Percentiles rank a stretch among this genome's conserved stretches.
Evolutionary conservation across 92 coral and sea anemone species (phyloP).

Genomic region (Palythoa grandis): DNA sequence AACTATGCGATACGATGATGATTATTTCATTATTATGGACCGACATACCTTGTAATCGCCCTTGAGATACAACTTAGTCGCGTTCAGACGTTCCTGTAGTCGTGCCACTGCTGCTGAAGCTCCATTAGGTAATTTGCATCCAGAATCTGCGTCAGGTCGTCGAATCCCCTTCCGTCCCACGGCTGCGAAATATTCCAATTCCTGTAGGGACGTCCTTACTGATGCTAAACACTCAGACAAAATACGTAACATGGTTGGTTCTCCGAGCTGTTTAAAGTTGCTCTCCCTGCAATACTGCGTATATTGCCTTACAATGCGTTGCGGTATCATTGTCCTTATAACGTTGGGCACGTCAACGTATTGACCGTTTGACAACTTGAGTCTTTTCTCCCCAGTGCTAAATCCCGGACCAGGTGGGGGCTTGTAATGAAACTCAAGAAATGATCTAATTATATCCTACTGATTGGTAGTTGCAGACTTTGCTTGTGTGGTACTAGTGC

Average conservation of each 20-base stretch:
- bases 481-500: conserved; percentile 31
- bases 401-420: conserved; percentile 32
- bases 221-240: conserved; percentile 1
- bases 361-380: not conserved
- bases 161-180: conserved; percentile 32
- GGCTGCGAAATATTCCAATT: conserved; percentile 31
- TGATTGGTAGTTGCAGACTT: conserved; percentile 20
- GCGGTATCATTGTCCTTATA: conserved; percentile 40
- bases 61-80: too few species aligned
- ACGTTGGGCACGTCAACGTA: conserved; percentile 35
- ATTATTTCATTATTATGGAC: too few species aligned
- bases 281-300: conserved; percentile 33
- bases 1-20: too few species aligned
- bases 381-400: not conserved
- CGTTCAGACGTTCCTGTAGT: too few species aligned
- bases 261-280: conserved; percentile 38
- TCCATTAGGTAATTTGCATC: conserved; percentile 17
- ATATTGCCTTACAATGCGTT: conserved; percentile 25
- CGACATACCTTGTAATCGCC: too few species aligned
- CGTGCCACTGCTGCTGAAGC: not conserved
- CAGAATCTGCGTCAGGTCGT: conserved; percentile 19
- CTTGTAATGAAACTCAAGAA: conserved; percentile 31
- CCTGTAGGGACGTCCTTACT: conserved; percentile 28
- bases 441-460: conserved; percentile 28
- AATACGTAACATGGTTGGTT: not conserved